A percentile compares a stretch with the other conserved stretches of the same genome.
Conservation (phyloP, 2,113 vertebrate genomes). For the Clinocottus analis region DNA sequence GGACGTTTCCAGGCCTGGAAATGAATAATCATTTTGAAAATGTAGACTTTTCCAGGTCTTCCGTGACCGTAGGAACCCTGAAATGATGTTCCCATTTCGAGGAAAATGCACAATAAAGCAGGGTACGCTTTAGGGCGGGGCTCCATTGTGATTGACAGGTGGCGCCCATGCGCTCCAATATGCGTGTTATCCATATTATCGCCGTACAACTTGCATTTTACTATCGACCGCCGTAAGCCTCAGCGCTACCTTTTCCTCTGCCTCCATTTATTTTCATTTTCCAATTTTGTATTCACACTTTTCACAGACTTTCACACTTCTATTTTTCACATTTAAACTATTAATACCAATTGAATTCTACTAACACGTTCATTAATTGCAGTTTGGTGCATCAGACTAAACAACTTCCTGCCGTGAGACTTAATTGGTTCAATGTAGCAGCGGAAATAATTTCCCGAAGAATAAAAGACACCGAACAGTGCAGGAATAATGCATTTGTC, state of each 20-base stretch:
- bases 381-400: background rate
- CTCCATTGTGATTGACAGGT: background rate
- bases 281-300: background rate
- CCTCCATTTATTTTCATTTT: background rate
- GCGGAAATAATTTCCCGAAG: background rate
- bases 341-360: background rate
- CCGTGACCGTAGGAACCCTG: too few species aligned
- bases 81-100: too few species aligned
- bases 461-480: constrained; percentile 21
- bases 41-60: too few species aligned
- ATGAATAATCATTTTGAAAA: too few species aligned
- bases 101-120: too few species aligned
- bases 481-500: constrained; percentile 7
- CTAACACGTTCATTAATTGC: background rate
- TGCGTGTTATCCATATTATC: background rate
- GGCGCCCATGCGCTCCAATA: background rate
- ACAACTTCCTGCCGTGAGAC: background rate
- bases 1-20: too few species aligned
- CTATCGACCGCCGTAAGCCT: background rate
- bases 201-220: background rate
- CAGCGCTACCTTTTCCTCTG: background rate
- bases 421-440: background rate
- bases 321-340: background rate
- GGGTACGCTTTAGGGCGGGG: background rate
- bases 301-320: too few species aligned